Evolutionary conservation across 92 coral and sea anemone genomes (phyloP).

Genomic region (Ricordea florida): DNA sequence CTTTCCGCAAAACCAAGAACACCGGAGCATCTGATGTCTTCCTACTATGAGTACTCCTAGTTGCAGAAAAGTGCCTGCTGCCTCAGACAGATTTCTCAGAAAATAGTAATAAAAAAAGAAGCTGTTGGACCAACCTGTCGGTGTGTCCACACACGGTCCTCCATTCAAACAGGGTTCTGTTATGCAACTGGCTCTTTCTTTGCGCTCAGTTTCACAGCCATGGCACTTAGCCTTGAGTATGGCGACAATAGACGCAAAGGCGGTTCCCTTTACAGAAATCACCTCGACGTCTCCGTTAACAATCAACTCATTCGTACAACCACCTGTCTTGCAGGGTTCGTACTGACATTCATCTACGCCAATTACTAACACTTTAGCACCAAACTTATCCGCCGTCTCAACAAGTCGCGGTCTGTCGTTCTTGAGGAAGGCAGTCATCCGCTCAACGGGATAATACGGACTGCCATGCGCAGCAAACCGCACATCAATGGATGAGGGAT

Average conservation of each 20-base stretch:
- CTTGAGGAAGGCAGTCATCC: slow-evolving; percentile 73
- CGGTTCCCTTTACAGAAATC: slow-evolving; percentile 49
- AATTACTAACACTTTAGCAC: slow-evolving; percentile 37
- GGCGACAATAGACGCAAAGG: slow-evolving; percentile 78
- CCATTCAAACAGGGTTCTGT: slow-evolving; percentile 74
- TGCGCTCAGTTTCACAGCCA: slow-evolving; percentile 51
- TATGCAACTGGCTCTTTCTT: slow-evolving; percentile 33
- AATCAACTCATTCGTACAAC: slow-evolving; percentile 65
- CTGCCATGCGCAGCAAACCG: slow-evolving; percentile 98
- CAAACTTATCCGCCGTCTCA: not conserved
- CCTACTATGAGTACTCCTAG: no score
- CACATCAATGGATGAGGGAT: slow-evolving; percentile 61
- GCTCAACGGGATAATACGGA: slow-evolving; percentile 92
- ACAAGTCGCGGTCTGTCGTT: slow-evolving; percentile 40
- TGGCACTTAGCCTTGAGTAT: slow-evolving; percentile 67
- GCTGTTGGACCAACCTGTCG: slow-evolving; percentile 60
- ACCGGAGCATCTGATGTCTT: no score
- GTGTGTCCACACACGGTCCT: slow-evolving; percentile 81
- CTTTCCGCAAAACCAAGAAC: no score
- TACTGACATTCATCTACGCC: slow-evolving; percentile 87
- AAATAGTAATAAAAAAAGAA: no score
- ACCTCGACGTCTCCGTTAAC: slow-evolving; percentile 75
- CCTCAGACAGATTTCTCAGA: no score
- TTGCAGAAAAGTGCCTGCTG: no score
- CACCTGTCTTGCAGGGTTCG: slow-evolving; percentile 83